phyloP scores from a whole-genome alignment of 2,797 vertebrate genomes.

The Pyrocephalus nanus region DNA sequence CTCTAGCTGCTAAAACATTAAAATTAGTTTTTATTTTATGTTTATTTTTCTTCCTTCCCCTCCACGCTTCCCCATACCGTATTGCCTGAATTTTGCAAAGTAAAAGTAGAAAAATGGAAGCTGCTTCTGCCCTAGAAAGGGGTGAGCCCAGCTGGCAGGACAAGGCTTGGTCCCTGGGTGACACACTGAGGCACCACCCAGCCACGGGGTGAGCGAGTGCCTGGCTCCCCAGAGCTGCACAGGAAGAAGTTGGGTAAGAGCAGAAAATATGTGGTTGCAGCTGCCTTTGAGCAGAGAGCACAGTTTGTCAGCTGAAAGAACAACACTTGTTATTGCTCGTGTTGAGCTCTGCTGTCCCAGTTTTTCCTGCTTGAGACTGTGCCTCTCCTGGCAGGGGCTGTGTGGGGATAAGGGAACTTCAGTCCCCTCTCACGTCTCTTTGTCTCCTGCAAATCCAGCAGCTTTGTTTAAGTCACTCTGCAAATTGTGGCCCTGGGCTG shows the following conservation, averaged over 20 bases:
- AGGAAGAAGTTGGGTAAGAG: neutral
- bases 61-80: neutral
- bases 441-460: neutral
- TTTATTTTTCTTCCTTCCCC: neutral
- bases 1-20: neutral
- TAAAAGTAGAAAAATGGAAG: neutral
- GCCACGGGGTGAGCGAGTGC: neutral
- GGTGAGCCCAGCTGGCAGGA: neutral
- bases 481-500: neutral
- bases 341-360: neutral
- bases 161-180: neutral
- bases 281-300: neutral
- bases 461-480: neutral
- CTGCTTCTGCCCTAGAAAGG: neutral
- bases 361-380: neutral
- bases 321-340: neutral
- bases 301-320: neutral
- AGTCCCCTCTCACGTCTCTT: neutral
- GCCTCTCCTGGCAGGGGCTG: neutral
- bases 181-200: neutral
- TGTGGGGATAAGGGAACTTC: fast-evolving
- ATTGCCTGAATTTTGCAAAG: neutral
- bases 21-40: neutral
- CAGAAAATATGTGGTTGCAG: neutral
- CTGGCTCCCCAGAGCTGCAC: neutral